A percentile compares a stretch with the other conserved stretches of the same genome.
Conservation (phyloP, 1,140 invertebrate species). For the Papilio polytes region DNA sequence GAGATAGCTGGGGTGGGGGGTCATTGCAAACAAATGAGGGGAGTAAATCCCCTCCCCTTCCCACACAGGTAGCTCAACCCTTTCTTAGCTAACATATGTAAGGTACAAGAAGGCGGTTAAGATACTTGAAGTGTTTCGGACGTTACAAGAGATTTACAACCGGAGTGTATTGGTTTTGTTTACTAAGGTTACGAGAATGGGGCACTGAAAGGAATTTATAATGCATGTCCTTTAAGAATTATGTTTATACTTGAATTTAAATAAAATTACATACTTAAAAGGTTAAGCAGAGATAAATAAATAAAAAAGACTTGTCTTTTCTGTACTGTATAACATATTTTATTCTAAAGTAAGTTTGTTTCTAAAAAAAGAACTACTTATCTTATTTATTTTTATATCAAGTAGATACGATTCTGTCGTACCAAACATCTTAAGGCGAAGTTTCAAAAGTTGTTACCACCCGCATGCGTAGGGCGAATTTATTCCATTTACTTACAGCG, state of each 20-base stretch:
- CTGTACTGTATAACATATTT: neutral
- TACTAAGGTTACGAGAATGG: slow-evolving; percentile 41
- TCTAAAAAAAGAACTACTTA: too few relatives aligned
- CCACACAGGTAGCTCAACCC: slow-evolving; percentile 76
- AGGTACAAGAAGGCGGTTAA: slow-evolving; percentile 65
- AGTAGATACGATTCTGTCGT: too few relatives aligned
- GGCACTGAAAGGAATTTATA: slow-evolving; percentile 39
- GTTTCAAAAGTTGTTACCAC: too few relatives aligned
- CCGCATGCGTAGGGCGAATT: too few relatives aligned
- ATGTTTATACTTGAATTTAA: neutral
- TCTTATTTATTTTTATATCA: too few relatives aligned
- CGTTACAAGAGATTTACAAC: slow-evolving; percentile 75
- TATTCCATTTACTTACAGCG: too few relatives aligned
- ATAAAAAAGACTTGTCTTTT: too few relatives aligned
- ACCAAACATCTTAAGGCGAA: too few relatives aligned
- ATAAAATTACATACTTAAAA: neutral
- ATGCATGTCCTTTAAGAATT: slow-evolving; percentile 23
- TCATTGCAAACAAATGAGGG: slow-evolving; percentile 83
- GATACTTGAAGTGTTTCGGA: slow-evolving; percentile 80
- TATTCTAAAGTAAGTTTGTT: neutral
- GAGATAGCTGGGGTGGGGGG: slow-evolving; percentile 75
- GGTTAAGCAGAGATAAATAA: neutral
- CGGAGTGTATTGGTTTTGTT: slow-evolving; percentile 78
- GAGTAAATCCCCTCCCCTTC: slow-evolving; percentile 68
- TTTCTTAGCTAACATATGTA: slow-evolving; percentile 80